Percentiles rank a stretch among this genome's conserved stretches.
These are phyloP conservation scores for Tipula helvola DNA, from an alignment of 2,888 invertebrate species.

Conservation along the genomic window DNA sequence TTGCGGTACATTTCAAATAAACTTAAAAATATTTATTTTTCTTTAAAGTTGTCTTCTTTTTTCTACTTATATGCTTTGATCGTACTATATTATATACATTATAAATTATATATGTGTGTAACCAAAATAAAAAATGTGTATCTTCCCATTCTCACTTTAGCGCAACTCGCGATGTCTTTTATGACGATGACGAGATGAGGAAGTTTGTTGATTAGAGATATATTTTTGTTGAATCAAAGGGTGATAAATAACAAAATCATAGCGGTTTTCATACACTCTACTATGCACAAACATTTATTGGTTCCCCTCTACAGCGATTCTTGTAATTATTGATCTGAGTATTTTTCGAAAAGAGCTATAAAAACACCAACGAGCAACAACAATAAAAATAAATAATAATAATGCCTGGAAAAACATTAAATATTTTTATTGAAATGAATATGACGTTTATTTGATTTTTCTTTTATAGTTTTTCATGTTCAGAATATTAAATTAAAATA, in stretches of 20 bases:
- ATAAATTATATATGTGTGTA: background rate
- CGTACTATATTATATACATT: background rate
- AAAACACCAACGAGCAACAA: background rate
- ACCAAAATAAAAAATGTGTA: background rate
- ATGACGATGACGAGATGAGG: background rate
- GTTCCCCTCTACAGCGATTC: background rate
- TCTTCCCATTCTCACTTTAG: background rate
- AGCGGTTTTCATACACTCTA: background rate
- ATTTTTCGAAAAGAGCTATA: background rate
- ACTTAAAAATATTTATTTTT: background rate
- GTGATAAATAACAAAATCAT: background rate
- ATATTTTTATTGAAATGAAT: conserved; percentile 4
- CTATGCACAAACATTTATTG: background rate
- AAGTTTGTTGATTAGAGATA: no score
- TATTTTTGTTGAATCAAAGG: background rate
- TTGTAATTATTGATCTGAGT: background rate
- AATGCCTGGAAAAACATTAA: background rate
- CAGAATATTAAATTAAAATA: background rate
- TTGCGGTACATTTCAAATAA: background rate
- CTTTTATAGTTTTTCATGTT: conserved; percentile 1
- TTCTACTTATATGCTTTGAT: background rate
- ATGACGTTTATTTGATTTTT: conserved; percentile 4
- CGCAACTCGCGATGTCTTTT: background rate
- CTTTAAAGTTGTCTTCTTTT: background rate
- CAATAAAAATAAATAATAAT: background rate